These are phyloP conservation scores for Eulemur coronatus DNA, from an alignment of 2,797 vertebrate genomes.

Conservation along the genomic window DNA sequence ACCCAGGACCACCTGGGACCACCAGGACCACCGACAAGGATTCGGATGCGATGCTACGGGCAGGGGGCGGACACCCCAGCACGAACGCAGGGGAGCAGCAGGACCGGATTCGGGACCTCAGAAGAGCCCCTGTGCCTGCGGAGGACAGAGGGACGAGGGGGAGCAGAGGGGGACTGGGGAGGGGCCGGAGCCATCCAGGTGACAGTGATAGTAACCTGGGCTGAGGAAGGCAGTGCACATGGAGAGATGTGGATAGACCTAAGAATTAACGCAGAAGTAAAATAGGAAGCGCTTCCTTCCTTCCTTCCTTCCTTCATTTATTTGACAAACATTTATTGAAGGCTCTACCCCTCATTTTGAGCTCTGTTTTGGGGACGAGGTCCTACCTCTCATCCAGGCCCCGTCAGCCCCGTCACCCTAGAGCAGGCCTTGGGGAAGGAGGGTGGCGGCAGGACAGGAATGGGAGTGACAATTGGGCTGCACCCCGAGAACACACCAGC, in stretches of 20 bases:
- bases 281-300: not conserved
- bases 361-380: not conserved
- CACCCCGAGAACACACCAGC: not conserved
- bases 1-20: not conserved
- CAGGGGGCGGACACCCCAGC: not conserved
- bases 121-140: not conserved
- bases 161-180: not conserved
- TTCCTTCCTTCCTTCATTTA: not conserved
- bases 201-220: not conserved
- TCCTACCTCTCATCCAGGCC: not conserved
- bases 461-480: not conserved
- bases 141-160: not conserved
- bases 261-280: not conserved
- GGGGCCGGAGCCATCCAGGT: too few species aligned
- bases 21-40: not conserved
- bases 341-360: not conserved
- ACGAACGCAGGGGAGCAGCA: not conserved
- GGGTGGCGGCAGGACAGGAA: not conserved
- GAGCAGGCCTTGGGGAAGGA: not conserved
- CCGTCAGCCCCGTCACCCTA: not conserved
- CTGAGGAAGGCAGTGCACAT: not conserved
- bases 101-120: not conserved
- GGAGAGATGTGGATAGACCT: not conserved
- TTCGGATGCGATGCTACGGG: not conserved
- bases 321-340: not conserved